phyloP scores from a whole-genome alignment of 2,888 invertebrate genomes.

The Drymonia ruficornis region DNA sequence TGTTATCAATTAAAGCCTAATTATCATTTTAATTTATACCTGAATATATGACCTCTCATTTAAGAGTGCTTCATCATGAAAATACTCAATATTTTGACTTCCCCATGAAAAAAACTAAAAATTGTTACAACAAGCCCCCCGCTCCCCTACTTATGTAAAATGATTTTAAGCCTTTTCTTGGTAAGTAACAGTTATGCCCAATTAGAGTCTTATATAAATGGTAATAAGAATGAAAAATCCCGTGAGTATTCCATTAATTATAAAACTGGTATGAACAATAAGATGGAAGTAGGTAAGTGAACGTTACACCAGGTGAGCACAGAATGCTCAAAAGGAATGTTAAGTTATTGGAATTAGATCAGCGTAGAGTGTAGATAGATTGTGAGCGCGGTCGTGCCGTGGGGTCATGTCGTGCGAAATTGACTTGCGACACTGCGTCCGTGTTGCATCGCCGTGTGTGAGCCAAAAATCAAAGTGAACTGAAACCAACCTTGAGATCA shows the following conservation, averaged over 20 bases:
- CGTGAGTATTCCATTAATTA: constrained; percentile 26
- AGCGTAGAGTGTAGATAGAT: constrained; percentile 66
- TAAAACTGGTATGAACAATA: constrained; percentile 36
- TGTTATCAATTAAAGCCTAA: no score
- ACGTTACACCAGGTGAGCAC: constrained; percentile 39
- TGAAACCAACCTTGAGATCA: constrained; percentile 82
- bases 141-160: no score
- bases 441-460: constrained; percentile 27
- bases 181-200: constrained; percentile 20
- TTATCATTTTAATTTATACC: no score
- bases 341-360: constrained; percentile 65
- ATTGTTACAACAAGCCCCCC: no score
- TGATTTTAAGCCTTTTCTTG: no score
- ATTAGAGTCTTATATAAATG: constrained; percentile 31
- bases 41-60: no score
- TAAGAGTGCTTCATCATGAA: no score
- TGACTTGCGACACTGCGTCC: constrained; percentile 66
- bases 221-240: constrained; percentile 25
- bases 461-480: constrained; percentile 39
- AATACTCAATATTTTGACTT: no score
- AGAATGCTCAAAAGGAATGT: constrained; percentile 37
- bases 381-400: constrained; percentile 63
- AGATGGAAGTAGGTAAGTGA: constrained; percentile 45
- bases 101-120: no score
- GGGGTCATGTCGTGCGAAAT: constrained; percentile 66